Percentiles rank a stretch among this genome's conserved stretches.
These are phyloP conservation scores for Ceratoteleas bidentatus DNA, from an alignment of 1,140 invertebrate species.

Conservation along the genomic window DNA sequence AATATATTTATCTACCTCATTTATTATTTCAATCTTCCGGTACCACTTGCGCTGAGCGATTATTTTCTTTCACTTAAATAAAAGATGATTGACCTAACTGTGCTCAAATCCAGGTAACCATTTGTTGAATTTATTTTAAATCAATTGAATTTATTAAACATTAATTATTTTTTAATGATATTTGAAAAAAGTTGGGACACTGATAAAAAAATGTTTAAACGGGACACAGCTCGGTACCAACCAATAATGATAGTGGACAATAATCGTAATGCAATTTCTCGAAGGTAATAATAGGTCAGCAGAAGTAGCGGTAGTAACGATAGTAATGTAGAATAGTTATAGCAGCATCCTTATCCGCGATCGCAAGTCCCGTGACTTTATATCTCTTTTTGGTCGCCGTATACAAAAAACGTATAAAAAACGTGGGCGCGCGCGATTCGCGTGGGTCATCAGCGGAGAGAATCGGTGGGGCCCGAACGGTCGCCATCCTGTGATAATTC, in stretches of 20 bases:
- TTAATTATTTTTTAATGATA: too few species aligned
- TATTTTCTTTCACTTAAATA: too few species aligned
- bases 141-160: too few species aligned
- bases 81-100: too few species aligned
- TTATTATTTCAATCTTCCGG: too few species aligned
- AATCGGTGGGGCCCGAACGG: constrained; percentile 1
- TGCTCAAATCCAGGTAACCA: too few species aligned
- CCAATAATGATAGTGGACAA: constrained; percentile 52
- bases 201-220: too few species aligned
- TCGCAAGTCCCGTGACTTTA: constrained; percentile 45
- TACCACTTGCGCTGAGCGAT: too few species aligned
- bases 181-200: too few species aligned
- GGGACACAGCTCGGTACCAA: too few species aligned
- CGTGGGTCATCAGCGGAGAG: constrained; percentile 10
- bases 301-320: constrained; percentile 54
- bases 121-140: too few species aligned
- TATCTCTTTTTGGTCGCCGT: constrained; percentile 4
- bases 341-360: constrained; percentile 60
- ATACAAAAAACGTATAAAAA: constrained; percentile 59
- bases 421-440: constrained; percentile 26
- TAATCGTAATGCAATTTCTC: constrained; percentile 56
- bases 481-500: constrained; percentile 27
- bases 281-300: constrained; percentile 58
- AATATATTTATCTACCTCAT: too few species aligned
- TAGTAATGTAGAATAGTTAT: constrained; percentile 63